A percentile compares a stretch with the other conserved stretches of the same genome.
Conservation (phyloP, 2,888 invertebrate genomes). For the Nemoura dubitans region DNA sequence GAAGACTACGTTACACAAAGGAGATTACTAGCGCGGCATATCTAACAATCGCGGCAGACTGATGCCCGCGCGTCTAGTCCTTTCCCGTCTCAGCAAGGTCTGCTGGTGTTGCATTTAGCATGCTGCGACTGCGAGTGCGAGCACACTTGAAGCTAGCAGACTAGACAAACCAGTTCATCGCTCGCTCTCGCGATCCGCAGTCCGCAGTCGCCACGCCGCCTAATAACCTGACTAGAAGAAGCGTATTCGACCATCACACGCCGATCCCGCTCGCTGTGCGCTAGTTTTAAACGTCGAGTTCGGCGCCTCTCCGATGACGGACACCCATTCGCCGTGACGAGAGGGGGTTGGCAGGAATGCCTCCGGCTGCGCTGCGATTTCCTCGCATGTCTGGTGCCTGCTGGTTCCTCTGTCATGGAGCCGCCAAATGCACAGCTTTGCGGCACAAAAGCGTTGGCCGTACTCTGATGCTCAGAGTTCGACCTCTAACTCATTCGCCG, state of each 20-base stretch:
- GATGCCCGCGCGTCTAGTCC: not conserved
- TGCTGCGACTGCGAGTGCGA: too few relatives aligned
- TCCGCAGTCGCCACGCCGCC: too few relatives aligned
- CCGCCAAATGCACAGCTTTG: too few relatives aligned
- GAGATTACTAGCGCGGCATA: not conserved
- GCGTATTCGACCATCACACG: not conserved
- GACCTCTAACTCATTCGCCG: too few relatives aligned
- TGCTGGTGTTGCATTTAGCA: not conserved
- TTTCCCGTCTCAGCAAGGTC: not conserved
- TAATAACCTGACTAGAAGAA: not conserved
- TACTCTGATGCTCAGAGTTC: too few relatives aligned
- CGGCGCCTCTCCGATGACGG: too few relatives aligned
- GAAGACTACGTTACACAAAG: not conserved
- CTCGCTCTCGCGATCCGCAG: not conserved
- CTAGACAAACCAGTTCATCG: conserved; percentile 12
- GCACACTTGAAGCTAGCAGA: not conserved
- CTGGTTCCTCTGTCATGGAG: too few relatives aligned
- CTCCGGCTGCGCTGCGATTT: too few relatives aligned
- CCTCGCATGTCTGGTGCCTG: too few relatives aligned
- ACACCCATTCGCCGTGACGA: too few relatives aligned
- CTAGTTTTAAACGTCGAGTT: not conserved
- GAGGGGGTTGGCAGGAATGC: too few relatives aligned
- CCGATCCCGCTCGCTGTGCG: not conserved
- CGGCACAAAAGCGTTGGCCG: too few relatives aligned
- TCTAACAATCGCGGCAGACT: not conserved